A percentile compares a stretch with the other conserved stretches of the same genome.
These are phyloP conservation scores for Iphiclides podalirius DNA, from an alignment of 2,888 invertebrate species.

Conservation along the genomic window DNA sequence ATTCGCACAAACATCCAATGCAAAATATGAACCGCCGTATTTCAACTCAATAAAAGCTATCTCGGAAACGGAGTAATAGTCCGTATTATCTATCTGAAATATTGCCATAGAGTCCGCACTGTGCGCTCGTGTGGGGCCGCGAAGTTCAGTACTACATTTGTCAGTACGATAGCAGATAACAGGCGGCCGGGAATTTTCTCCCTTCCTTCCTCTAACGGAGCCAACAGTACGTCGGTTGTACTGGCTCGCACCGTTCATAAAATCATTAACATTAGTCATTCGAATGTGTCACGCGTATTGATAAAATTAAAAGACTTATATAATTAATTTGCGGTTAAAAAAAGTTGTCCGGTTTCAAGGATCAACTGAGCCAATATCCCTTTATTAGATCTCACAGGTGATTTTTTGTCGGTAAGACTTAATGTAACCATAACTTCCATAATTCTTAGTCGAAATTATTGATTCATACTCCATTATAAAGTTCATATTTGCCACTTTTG, in stretches of 20 bases:
- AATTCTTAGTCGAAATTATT: no score
- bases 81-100: conserved; percentile 32
- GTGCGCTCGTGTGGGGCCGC: conserved; percentile 21
- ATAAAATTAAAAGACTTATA: no score
- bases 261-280: no score
- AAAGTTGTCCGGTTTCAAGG: no score
- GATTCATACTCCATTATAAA: no score
- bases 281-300: no score
- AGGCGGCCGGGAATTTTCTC: conserved; percentile 10
- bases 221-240: conserved; percentile 1
- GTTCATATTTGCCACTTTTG: no score
- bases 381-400: no score
- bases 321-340: no score
- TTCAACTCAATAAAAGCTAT: conserved; percentile 27
- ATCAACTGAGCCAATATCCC: no score
- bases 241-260: background rate
- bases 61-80: conserved; percentile 27
- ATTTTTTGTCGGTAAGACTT: no score
- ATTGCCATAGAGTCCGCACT: conserved; percentile 25
- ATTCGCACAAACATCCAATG: conserved; percentile 17
- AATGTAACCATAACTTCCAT: no score
- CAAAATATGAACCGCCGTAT: conserved; percentile 23
- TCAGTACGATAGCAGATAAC: conserved; percentile 23
- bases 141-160: conserved; percentile 24
- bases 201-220: conserved; percentile 13